These are phyloP conservation scores for Phyllostomus hastatus DNA, from an alignment of 2,113 vertebrate genomes.

Conservation along the genomic window DNA sequence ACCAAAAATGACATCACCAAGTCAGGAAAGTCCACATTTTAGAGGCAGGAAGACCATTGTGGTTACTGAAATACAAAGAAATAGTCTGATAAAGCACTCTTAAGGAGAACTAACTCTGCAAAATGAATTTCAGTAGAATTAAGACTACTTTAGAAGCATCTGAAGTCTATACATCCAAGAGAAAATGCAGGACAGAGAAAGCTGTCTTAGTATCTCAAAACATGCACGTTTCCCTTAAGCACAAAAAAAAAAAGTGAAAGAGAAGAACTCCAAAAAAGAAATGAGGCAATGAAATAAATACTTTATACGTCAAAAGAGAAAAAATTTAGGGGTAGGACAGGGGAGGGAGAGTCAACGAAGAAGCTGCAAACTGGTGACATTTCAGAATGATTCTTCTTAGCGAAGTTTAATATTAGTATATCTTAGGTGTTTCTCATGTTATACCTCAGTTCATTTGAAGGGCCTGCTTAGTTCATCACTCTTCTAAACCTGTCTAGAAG, in stretches of 20 bases:
- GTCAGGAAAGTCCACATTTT: slow-evolving; percentile 18
- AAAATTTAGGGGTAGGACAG: neutral
- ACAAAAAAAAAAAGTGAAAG: neutral
- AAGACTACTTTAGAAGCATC: neutral
- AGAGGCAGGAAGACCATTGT: neutral
- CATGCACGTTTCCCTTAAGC: neutral
- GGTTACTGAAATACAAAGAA: neutral
- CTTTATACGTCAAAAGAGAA: neutral
- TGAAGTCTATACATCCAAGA: neutral
- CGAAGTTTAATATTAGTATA: neutral
- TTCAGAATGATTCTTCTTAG: slow-evolving; percentile 1
- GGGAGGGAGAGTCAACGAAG: neutral
- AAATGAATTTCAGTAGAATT: neutral
- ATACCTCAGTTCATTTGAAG: neutral
- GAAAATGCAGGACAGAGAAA: neutral
- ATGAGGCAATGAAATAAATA: neutral
- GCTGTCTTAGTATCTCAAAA: neutral
- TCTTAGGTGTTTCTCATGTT: neutral
- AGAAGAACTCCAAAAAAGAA: neutral
- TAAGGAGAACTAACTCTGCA: neutral
- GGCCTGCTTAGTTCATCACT: neutral
- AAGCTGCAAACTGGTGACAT: neutral
- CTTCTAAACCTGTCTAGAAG: neutral
- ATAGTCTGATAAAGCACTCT: neutral
- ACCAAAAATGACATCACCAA: neutral